phyloP scores from a whole-genome alignment of 1,140 invertebrate species.

The Samia ricini region DNA sequence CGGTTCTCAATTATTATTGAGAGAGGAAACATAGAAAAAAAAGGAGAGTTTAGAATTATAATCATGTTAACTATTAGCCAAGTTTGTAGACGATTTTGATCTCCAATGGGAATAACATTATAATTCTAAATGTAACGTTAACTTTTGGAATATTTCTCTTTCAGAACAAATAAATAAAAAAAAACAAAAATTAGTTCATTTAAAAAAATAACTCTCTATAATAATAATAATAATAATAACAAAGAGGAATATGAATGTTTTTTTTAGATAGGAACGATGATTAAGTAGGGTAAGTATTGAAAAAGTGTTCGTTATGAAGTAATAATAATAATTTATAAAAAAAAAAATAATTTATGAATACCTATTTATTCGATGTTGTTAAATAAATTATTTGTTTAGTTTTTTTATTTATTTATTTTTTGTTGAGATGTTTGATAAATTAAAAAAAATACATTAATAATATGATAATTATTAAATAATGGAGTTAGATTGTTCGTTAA shows the following conservation, averaged over 20 bases:
- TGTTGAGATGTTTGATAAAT: too few relatives aligned
- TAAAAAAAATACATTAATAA: too few relatives aligned
- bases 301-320: conserved; percentile 20
- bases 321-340: conserved; percentile 19
- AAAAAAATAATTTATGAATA: too few relatives aligned
- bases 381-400: too few relatives aligned
- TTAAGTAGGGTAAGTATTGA: conserved; percentile 8
- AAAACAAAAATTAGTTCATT: background rate
- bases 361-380: background rate
- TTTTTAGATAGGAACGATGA: conserved; percentile 13
- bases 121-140: background rate
- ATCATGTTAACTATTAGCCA: background rate
- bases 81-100: background rate
- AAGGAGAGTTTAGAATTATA: background rate
- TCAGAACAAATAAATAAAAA: too few relatives aligned
- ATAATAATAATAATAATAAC: too few relatives aligned
- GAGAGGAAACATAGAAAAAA: conserved; percentile 1
- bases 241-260: background rate
- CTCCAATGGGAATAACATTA: background rate
- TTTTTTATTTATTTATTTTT: too few relatives aligned
- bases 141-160: background rate
- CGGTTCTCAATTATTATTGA: conserved; percentile 2
- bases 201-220: background rate
- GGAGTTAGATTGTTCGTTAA: conserved; percentile 58
- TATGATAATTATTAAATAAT: too few relatives aligned